Conservation (phyloP, 1,140 invertebrate species). For the Caerostris extrusa region DNA sequence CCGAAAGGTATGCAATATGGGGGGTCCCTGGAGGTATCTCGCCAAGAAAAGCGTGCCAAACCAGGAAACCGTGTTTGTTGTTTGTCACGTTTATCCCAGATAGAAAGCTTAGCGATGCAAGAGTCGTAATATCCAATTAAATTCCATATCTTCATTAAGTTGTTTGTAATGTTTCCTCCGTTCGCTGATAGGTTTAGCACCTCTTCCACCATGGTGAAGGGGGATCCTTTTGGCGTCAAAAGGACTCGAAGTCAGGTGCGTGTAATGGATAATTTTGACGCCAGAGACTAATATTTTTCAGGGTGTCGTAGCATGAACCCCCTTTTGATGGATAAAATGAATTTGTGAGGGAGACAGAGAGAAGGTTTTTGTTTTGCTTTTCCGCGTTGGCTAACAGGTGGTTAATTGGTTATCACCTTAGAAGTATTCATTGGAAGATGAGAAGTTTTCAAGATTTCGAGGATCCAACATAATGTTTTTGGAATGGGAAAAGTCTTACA, state of each 20-base stretch:
- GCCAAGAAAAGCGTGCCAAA: constrained; percentile 9
- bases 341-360: not conserved
- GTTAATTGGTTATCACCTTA: constrained; percentile 20
- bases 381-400: constrained; percentile 19
- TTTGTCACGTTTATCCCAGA: not conserved
- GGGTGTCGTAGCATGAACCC: not conserved
- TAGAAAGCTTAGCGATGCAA: not conserved
- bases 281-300: not conserved
- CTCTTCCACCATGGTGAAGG: not conserved
- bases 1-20: not conserved
- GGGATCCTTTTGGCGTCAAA: not conserved
- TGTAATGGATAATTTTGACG: constrained; percentile 31
- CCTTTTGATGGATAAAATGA: constrained; percentile 16
- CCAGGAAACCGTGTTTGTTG: not conserved
- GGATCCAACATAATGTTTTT: no score
- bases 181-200: constrained; percentile 47
- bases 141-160: constrained; percentile 62
- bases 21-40: not conserved
- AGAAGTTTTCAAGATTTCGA: not conserved
- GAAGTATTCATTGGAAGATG: not conserved
- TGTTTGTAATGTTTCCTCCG: constrained; percentile 16
- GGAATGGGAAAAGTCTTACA: no score
- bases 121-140: constrained; percentile 57
- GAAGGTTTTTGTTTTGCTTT: not conserved
- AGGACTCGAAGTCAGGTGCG: constrained; percentile 13